Evolutionary conservation across 2,888 invertebrate species (phyloP).

Genomic region (Lysandra bellargus): DNA sequence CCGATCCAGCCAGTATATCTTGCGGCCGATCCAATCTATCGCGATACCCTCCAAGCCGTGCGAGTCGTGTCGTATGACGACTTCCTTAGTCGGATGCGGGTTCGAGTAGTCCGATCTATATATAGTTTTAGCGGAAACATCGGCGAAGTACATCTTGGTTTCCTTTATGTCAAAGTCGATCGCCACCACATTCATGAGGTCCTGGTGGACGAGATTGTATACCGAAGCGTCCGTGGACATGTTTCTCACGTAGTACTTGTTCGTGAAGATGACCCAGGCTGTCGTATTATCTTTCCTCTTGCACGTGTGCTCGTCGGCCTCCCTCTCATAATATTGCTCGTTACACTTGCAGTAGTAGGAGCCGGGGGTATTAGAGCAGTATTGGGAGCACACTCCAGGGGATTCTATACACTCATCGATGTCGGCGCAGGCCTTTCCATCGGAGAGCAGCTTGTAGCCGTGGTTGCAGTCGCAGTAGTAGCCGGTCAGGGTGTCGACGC

Average conservation of each 20-base stretch:
- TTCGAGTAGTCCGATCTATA: conserved; percentile 85
- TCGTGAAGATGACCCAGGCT: conserved; percentile 96
- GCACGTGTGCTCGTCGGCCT: conserved; percentile 92
- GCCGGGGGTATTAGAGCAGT: conserved; percentile 97
- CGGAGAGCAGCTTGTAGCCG: conserved; percentile 93
- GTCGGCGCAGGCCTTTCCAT: conserved; percentile 95
- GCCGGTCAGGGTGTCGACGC: conserved; percentile 95
- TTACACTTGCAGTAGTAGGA: conserved; percentile 98
- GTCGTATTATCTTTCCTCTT: conserved; percentile 90
- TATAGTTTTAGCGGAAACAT: conserved; percentile 97
- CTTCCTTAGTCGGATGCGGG: conserved; percentile 85
- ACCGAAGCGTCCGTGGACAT: conserved; percentile 93
- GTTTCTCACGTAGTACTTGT: conserved; percentile 98
- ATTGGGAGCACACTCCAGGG: conserved; percentile 95
- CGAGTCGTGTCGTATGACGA: conserved; percentile 94
- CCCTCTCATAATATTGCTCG: conserved; percentile 92
- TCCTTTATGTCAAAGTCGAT: conserved; percentile 94
- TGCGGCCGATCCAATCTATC: conserved; percentile 97
- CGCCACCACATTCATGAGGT: conserved; percentile 97
- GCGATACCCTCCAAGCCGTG: conserved; percentile 98
- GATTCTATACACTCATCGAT: conserved; percentile 94
- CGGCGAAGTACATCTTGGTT: conserved; percentile 95
- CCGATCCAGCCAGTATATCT: conserved; percentile 98
- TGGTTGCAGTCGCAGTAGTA: conserved; percentile 97
- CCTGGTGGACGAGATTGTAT: conserved; percentile 94